Evolutionary conservation across 1,140 invertebrate genomes (phyloP).

Genomic region (Drosophila leontia): DNA sequence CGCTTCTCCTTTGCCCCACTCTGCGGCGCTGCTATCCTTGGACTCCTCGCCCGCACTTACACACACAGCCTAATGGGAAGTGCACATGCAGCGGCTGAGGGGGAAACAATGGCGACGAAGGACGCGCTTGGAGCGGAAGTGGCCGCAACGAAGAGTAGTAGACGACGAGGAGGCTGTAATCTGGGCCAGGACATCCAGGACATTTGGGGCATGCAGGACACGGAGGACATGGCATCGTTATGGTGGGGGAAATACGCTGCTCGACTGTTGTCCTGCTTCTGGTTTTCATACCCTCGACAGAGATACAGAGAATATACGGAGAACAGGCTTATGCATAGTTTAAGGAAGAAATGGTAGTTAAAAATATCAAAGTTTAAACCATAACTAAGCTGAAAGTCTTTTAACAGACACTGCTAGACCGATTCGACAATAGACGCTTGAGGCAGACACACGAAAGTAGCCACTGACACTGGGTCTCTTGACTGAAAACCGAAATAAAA

Average conservation of each 20-base stretch:
- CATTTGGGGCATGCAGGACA: conserved; percentile 46
- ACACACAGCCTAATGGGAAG: conserved; percentile 60
- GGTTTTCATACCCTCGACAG: not conserved
- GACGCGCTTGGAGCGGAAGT: conserved; percentile 48
- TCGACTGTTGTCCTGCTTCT: conserved; percentile 2
- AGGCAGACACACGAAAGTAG: not conserved
- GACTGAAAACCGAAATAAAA: conserved; percentile 12
- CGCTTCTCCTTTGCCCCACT: conserved; percentile 11
- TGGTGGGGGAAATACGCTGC: conserved; percentile 8
- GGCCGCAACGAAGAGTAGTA: conserved; percentile 56
- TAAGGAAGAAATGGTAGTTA: too few relatives aligned
- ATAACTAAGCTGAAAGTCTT: too few relatives aligned
- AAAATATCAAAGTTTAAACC: too few relatives aligned
- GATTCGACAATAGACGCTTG: conserved; percentile 22
- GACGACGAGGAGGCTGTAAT: conserved; percentile 64
- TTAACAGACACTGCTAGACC: too few relatives aligned
- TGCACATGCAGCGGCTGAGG: conserved; percentile 39
- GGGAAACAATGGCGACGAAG: conserved; percentile 14
- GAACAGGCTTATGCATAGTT: not conserved
- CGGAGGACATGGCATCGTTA: conserved; percentile 23
- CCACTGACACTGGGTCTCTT: conserved; percentile 2
- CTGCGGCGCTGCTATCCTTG: not conserved
- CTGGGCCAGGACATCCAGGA: conserved; percentile 60
- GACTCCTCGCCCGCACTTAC: conserved; percentile 2
- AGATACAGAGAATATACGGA: not conserved